Base-by-base conservation (phyloP, 1,140 invertebrate genomes). In the Pomacea maculata region DNA sequence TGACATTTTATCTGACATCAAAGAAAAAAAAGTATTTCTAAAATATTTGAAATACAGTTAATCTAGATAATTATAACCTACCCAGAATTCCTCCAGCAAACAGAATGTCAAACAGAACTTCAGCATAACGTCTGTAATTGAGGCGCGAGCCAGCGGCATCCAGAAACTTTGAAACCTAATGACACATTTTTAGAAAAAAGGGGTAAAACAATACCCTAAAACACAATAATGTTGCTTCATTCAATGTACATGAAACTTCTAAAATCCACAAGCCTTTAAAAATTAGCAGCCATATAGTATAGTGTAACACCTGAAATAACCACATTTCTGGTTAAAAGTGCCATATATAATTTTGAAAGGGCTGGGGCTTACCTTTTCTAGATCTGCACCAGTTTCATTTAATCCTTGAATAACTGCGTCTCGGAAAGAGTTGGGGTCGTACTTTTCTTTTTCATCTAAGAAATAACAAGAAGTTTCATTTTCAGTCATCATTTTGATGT, bases 391-490 rank as follows among this genome's bases (percentile, higher is more conserved):
- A 92, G 96, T 95, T 93, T 97, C 97, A 93, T 96, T 95, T 89
- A 99, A 94, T 90, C 97, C 97, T 93, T 95, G 94, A 89, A 99
- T 94, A 92, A 99, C 95, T 88, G 95, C 95, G 94, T 99, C 97
- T 93, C 98, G 95, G 94, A 99, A 99, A 92, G 96, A 97, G 92
- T 95, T 95, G 92, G 97, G 97, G 94, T 99, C 97, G 94, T 98
- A 98, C 93, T 98, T 99, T 95, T 99, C 97, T 95, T 97, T 98
- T 96, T 99, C 98, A 99, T 99, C 97, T 97, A 90, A 64, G 89
- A 91, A 85, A 80, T 78, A 84, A 84, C 21, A 78, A 81, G 52
- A 76, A 63, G 83, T 34, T 8, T 25, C 2, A 14, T 15, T 25
- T 15, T 8, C 21, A 25, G 64, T 6, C 10, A 0, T 25, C 15